Conservation (phyloP, 2,113 vertebrate species). For the Lonchura striata region DNA sequence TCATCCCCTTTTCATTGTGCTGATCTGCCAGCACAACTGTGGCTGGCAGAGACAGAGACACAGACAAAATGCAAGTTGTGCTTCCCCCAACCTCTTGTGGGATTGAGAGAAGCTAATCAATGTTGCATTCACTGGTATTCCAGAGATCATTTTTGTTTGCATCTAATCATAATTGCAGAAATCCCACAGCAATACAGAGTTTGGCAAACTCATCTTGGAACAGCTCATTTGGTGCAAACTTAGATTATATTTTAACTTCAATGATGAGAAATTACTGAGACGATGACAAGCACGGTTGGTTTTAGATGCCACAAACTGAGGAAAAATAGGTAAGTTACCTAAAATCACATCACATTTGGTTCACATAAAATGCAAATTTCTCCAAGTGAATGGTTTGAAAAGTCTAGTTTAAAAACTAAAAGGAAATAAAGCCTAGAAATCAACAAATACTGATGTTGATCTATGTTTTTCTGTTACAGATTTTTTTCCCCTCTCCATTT, state of each 20-base stretch:
- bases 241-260: slow-evolving; percentile 30
- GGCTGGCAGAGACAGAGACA: not conserved
- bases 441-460: not conserved
- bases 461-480: not conserved
- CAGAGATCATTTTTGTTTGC: slow-evolving; percentile 2
- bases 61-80: not conserved
- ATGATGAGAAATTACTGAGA: not conserved
- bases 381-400: not conserved
- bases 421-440: not conserved
- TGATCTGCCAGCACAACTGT: not conserved
- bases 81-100: not conserved
- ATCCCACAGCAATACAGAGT: not conserved
- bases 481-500: not conserved
- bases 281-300: not conserved
- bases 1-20: not conserved
- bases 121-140: not conserved
- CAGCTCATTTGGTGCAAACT: slow-evolving; percentile 17
- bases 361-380: slow-evolving; percentile 44
- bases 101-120: not conserved
- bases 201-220: slow-evolving; percentile 19
- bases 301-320: slow-evolving; percentile 23
- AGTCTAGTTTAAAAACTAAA: not conserved
- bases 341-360: not conserved
- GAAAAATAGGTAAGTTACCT: slow-evolving; percentile 25
- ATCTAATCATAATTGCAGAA: slow-evolving; percentile 4